Base-by-base conservation (phyloP, 1,140 invertebrate species). In the Cherax quadricarinatus region DNA sequence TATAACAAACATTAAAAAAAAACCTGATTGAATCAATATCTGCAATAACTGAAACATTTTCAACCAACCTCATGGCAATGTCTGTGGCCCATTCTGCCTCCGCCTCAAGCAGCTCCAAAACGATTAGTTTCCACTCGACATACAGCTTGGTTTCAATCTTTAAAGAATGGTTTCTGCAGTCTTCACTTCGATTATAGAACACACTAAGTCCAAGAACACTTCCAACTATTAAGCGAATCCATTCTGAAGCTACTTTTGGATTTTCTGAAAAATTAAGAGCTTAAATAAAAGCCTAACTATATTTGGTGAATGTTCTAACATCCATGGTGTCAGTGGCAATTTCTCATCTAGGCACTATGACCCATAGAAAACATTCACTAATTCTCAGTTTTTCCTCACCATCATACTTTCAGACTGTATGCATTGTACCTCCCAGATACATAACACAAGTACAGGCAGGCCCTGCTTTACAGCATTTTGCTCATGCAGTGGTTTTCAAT, bases 231-330 rank as follows among this genome's bases (percentile, higher is more conserved):
- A 88, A 5, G 48, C 73, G 49, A 24, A 88, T 62, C 86, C 86
- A 88, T 62, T 78, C 86, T 80, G 86, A 88, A 53, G 75, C 49
- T 14, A 80, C 21, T 78, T 88, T 60, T 4, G 53, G 24, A 48
- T 88, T 24, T 88, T 88, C 86, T 88, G 86, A 79, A 88, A 88
- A 57, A 60, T 66, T 21, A 21, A 21, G 5, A 18, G 12, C 18
- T 66, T 5, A 66, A 66, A 66, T 66, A 9, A 57, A 57, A 57
- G 9, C 53, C 9, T 10, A 57, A 10, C 53, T 14, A 57, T 14
- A 57, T 57, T 57, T 57, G 14, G 6, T 57, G 53, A 57, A 57
- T 57, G 9, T 4, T 41, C 30, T 41, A 41, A 41, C 30, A 41
- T 41, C 30, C 30, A 41, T 41, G 30, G 30, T 41, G 30, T 41